A percentile compares a stretch with the other conserved stretches of the same genome.
Evolutionary conservation across 2,113 vertebrate genomes (phyloP).

Genomic region (Myocastor coypus): DNA sequence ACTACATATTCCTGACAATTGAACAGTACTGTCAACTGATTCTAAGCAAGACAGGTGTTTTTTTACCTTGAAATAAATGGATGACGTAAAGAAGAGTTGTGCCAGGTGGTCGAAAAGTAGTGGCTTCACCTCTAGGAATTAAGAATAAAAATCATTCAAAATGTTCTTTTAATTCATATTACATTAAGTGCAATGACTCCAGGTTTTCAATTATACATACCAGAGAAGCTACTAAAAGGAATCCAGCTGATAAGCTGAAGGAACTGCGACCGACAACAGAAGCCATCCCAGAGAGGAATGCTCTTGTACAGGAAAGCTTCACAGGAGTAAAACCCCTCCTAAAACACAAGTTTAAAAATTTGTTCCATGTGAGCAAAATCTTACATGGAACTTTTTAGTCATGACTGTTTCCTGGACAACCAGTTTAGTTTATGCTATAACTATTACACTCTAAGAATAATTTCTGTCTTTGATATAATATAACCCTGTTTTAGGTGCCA

Average conservation of each 20-base stretch:
- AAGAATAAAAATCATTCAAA: conserved; percentile 65
- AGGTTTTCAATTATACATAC: conserved; percentile 83
- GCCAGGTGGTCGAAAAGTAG: conserved; percentile 91
- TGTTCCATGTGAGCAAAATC: not conserved
- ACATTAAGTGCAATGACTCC: conserved; percentile 30
- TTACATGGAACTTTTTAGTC: conserved; percentile 27
- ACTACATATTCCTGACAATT: not conserved
- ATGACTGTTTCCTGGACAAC: conserved; percentile 15
- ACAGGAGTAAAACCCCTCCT: conserved; percentile 94
- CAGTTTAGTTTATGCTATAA: not conserved
- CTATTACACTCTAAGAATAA: conserved; percentile 33
- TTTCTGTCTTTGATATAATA: conserved; percentile 42
- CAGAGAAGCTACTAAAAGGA: conserved; percentile 88
- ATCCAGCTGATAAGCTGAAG: conserved; percentile 93
- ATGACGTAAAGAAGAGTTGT: conserved; percentile 95
- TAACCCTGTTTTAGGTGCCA: conserved; percentile 37
- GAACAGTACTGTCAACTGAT: not conserved
- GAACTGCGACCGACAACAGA: conserved; percentile 89
- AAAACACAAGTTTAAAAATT: conserved; percentile 38
- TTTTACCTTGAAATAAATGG: conserved; percentile 95
- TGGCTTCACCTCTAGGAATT: conserved; percentile 88
- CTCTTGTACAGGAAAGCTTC: conserved; percentile 94
- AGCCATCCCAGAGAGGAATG: conserved; percentile 94
- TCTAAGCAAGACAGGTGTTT: not conserved
- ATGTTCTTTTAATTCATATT: conserved; percentile 45